phyloP scores from a whole-genome alignment of 2,797 vertebrate genomes.

The Galagoides demidoff region DNA sequence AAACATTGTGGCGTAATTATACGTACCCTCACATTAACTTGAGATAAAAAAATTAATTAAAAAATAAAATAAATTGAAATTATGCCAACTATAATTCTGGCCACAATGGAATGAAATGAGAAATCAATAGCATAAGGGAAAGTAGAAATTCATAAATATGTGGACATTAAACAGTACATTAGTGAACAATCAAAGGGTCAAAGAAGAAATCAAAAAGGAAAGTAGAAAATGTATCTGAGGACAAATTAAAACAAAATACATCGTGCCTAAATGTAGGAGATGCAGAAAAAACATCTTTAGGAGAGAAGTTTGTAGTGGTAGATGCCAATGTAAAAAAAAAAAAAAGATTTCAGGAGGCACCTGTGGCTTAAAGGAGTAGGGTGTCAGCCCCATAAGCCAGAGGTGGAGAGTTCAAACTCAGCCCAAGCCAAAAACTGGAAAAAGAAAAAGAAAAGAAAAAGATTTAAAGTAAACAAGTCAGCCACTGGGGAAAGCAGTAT shows the following conservation, averaged over 20 bases:
- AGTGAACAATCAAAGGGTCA: background rate
- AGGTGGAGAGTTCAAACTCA: too few relatives aligned
- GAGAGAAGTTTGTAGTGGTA: background rate
- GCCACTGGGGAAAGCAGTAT: too few relatives aligned
- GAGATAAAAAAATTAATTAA: too few relatives aligned
- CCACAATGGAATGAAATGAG: too few relatives aligned
- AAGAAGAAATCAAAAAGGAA: background rate
- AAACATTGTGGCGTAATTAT: too few relatives aligned
- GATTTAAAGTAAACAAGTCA: background rate
- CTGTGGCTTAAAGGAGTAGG: too few relatives aligned
- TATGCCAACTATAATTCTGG: background rate
- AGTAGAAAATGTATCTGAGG: background rate
- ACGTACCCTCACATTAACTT: too few relatives aligned
- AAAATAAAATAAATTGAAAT: background rate
- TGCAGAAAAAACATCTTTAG: background rate
- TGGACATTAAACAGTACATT: background rate
- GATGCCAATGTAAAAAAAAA: background rate
- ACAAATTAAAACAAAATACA: background rate
- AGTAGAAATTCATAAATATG: background rate
- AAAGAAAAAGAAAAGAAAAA: background rate
- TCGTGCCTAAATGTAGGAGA: background rate
- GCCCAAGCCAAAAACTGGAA: too few relatives aligned
- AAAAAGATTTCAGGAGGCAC: background rate
- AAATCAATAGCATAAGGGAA: background rate
- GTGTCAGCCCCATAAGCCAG: too few relatives aligned